A percentile compares a stretch with the other conserved stretches of the same genome.
These are phyloP conservation scores for Platalea minor DNA, from an alignment of 2,797 vertebrate genomes.

Conservation along the genomic window DNA sequence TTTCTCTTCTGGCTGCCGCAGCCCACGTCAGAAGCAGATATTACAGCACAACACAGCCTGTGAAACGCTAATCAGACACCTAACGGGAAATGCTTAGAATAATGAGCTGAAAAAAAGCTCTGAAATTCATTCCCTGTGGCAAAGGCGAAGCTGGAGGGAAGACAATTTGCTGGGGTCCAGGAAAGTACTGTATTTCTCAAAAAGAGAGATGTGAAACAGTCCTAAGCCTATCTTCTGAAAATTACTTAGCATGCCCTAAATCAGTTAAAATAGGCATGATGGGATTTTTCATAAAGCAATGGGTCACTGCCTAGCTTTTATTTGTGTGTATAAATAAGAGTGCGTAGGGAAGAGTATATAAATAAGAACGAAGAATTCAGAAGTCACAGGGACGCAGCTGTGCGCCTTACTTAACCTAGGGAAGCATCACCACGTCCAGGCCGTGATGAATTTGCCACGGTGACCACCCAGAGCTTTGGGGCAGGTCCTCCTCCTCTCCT, in stretches of 20 bases:
- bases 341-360: fast-evolving
- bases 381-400: not conserved
- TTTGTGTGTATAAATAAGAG: not conserved
- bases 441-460: fast-evolving
- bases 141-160: not conserved
- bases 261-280: not conserved
- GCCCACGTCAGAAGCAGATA: not conserved
- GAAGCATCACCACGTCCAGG: not conserved
- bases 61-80: slow-evolving; percentile 15
- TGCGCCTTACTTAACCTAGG: not conserved
- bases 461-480: not conserved
- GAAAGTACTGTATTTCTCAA: not conserved
- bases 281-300: not conserved
- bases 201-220: not conserved
- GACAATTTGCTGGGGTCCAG: not conserved
- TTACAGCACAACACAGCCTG: not conserved
- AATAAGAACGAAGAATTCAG: not conserved
- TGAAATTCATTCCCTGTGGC: not conserved
- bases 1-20: not conserved
- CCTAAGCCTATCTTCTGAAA: not conserved
- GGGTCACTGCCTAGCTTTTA: not conserved
- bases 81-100: not conserved
- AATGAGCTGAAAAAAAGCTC: slow-evolving; percentile 8
- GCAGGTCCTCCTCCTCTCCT: not conserved
- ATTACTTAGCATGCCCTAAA: not conserved